A percentile compares a stretch with the other conserved stretches of the same genome.
These are phyloP conservation scores for Chaetops frenatus DNA, from an alignment of 2,113 vertebrate species.

Conservation along the genomic window DNA sequence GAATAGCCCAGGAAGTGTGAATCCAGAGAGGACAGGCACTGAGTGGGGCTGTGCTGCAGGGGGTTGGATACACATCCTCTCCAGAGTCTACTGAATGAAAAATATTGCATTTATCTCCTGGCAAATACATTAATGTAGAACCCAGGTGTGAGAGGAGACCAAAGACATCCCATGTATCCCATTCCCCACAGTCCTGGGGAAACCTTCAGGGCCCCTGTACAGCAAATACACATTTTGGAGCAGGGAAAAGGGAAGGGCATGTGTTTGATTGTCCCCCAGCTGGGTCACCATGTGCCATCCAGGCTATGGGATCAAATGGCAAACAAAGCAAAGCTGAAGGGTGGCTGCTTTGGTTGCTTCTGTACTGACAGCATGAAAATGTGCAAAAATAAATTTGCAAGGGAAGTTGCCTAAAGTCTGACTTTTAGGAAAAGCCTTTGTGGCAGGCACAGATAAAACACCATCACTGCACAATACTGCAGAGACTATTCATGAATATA, in stretches of 20 bases:
- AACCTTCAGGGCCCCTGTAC: neutral
- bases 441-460: constrained; percentile 45
- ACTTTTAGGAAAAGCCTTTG: constrained; percentile 8
- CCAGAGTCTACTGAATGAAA: neutral
- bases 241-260: neutral
- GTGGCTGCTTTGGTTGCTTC: neutral
- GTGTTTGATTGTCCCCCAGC: neutral
- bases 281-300: neutral
- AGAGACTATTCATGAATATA: constrained; percentile 40
- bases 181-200: neutral
- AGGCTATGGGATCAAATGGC: neutral
- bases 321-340: neutral
- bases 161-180: neutral
- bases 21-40: neutral
- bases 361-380: neutral
- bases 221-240: neutral
- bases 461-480: neutral
- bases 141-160: neutral
- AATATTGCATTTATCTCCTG: neutral
- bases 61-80: neutral
- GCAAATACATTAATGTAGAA: neutral
- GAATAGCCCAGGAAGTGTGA: neutral
- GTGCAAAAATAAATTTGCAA: neutral
- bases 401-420: neutral
- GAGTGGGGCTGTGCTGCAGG: neutral